Evolutionary conservation across 2,888 invertebrate species (phyloP), one percentile per base, ranked within the genome.

Genomic region (Lycocerus yunnanus): DNA sequence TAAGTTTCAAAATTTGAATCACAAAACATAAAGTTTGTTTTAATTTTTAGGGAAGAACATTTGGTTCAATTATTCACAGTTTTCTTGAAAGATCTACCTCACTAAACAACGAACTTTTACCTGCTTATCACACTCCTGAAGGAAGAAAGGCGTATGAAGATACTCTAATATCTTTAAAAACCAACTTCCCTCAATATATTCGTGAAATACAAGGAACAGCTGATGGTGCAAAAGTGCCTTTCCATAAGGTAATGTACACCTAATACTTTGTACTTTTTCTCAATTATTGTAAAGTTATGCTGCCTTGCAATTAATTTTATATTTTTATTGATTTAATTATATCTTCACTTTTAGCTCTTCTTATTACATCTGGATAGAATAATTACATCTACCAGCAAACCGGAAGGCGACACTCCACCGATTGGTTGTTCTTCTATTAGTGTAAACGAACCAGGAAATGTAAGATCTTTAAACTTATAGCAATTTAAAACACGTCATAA

Each of bases 281-380:
- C n/a, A n/a, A n/a, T 0, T 11, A 24, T 24, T 11, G 10, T 13
- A 21, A 15, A 63, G 8, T 60, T 63, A 18, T n/a, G 20, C 13
- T 27, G n/a, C 13, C n/a, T 18, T 0, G 6, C 2, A 65, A 16
- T 65, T 18, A 1, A 20, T 24, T 24, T 14, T 20, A 9, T 21
- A 27, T 24, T 18, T 9, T 69, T 24, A n/a, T n/a, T 43, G 13
- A 14, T 21, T 6, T 14, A 66, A 71, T 61, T 74, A 65, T 66
- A 15, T 65, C 67, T 74, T 73, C 76, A 70, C 68, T 86, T 18
- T 88, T 87, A 97, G 96, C 86, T 97, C 61, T 95, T 97, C 85
- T 88, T 97, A 10, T 89, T 96, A 80, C 95, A 96, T 84, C 90
- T 96, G 90, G 96, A 96, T 81, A 93, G 95, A 80, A 92, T 96